These are phyloP conservation scores for Megalops cyprinoides DNA, from an alignment of 2,797 vertebrate species.

Conservation along the genomic window DNA sequence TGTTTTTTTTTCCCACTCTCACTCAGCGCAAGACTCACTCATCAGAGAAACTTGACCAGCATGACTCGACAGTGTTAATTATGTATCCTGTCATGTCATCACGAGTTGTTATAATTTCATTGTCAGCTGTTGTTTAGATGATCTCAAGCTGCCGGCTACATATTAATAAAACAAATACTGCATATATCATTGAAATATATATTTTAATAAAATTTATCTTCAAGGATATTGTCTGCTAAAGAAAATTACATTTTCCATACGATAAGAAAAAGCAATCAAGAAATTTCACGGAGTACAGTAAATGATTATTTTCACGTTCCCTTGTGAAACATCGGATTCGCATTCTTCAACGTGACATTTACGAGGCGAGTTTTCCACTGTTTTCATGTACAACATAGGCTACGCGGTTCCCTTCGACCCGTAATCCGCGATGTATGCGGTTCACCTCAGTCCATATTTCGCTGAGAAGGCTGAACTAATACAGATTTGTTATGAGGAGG, in stretches of 20 bases:
- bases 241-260: background rate
- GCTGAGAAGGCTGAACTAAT: slow-evolving; percentile 34
- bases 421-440: background rate
- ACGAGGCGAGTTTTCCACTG: background rate
- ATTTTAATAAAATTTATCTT: no score
- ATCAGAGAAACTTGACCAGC: no score
- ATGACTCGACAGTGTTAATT: no score
- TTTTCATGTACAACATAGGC: background rate
- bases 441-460: slow-evolving; percentile 38
- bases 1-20: no score
- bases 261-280: background rate
- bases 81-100: no score
- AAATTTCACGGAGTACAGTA: background rate
- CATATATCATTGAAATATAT: no score
- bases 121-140: no score
- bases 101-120: no score
- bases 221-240: background rate
- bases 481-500: slow-evolving; percentile 38
- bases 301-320: background rate
- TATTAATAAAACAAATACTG: no score
- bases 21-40: no score
- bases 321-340: background rate
- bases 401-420: background rate
- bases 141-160: no score
- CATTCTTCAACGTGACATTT: background rate